phyloP scores from a whole-genome alignment of 2,113 vertebrate species.

The Pedionomus torquatus region DNA sequence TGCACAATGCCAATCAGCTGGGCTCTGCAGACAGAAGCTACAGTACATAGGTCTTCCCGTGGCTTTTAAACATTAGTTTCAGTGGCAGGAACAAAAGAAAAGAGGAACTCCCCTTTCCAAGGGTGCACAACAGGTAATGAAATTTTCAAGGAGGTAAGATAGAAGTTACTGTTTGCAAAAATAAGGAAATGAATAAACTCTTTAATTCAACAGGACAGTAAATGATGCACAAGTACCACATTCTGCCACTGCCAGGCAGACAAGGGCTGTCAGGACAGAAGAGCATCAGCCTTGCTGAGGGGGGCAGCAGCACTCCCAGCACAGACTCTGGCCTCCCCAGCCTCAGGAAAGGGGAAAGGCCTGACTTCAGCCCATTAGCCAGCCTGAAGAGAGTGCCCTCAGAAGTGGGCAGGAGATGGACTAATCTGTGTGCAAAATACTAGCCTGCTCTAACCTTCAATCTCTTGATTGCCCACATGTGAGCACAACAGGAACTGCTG shows the following conservation, averaged over 20 bases:
- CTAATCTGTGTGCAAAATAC: neutral
- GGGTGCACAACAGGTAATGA: neutral
- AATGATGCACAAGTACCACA: neutral
- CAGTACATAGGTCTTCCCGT: neutral
- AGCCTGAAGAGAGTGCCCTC: neutral
- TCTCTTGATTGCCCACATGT: neutral
- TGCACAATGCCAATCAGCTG: neutral
- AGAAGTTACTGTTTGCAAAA: neutral
- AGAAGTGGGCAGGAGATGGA: neutral
- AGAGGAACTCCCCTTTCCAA: neutral
- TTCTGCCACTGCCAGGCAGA: neutral
- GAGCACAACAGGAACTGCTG: neutral
- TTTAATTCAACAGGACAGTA: neutral
- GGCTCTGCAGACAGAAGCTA: neutral
- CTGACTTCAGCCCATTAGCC: neutral
- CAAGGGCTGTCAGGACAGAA: neutral
- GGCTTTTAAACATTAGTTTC: neutral
- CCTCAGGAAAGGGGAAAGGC: rapidly evolving
- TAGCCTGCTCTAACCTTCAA: neutral
- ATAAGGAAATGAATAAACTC: neutral
- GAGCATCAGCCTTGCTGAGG: neutral
- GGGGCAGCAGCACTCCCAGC: neutral
- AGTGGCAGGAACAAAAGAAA: neutral
- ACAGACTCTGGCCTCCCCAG: neutral
- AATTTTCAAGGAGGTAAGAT: neutral